These are phyloP conservation scores for Pomatorhinus ruficollis DNA, from an alignment of 2,113 vertebrate genomes.

Conservation along the genomic window DNA sequence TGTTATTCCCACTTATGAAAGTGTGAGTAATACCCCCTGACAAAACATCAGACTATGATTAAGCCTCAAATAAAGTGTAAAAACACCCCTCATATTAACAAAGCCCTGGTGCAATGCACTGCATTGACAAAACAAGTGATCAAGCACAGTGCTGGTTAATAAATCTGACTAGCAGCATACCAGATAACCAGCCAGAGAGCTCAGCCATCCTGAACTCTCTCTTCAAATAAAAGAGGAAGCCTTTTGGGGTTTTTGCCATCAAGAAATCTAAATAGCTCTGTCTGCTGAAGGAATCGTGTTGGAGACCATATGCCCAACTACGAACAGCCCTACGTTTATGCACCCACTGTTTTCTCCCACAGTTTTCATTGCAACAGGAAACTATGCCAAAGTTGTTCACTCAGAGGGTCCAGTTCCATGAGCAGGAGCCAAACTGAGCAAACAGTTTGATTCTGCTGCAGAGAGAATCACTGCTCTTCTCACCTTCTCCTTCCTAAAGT, in stretches of 20 bases:
- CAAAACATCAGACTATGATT: constrained; percentile 40
- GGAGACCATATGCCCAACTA: constrained; percentile 32
- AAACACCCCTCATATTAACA: background rate
- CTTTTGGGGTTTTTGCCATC: background rate
- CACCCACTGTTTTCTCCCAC: constrained; percentile 50
- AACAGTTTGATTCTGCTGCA: background rate
- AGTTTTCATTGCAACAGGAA: constrained; percentile 40
- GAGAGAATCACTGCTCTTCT: background rate
- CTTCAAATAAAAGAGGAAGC: background rate
- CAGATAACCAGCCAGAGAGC: background rate
- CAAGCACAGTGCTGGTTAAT: background rate
- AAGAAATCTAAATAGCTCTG: background rate
- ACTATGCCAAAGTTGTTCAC: background rate
- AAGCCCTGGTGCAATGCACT: background rate
- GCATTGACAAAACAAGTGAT: background rate
- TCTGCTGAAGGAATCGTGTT: constrained; percentile 21
- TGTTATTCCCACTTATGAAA: background rate
- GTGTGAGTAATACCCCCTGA: constrained; percentile 35
- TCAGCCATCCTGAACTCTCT: background rate
- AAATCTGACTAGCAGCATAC: background rate
- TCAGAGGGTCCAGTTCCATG: background rate
- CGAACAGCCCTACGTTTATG: background rate
- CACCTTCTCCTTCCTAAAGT: background rate
- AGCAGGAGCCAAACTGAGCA: background rate
- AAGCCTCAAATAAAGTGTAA: constrained; percentile 22